Evolutionary conservation across 2,888 invertebrate genomes (phyloP).

Genomic region (Brachypalpus laphriformis): DNA sequence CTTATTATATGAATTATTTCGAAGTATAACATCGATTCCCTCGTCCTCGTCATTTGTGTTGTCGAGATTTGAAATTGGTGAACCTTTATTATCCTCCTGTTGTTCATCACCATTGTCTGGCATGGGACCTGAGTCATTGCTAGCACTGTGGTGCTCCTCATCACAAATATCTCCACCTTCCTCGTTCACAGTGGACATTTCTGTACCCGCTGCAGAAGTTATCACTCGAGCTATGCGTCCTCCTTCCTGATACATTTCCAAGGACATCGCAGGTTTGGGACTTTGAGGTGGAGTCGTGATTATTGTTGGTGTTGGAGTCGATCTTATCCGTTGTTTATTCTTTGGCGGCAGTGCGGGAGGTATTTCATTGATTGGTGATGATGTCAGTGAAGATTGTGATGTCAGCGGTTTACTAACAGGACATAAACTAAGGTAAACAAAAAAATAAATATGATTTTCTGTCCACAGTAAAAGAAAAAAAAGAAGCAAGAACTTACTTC

Average conservation of each 20-base stretch:
- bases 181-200: slow-evolving; percentile 83
- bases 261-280: slow-evolving; percentile 79
- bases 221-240: slow-evolving; percentile 78
- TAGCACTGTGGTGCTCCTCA: slow-evolving; percentile 75
- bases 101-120: slow-evolving; percentile 31
- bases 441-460: not conserved
- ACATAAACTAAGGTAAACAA: slow-evolving; percentile 54
- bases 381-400: slow-evolving; percentile 69
- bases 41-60: slow-evolving; percentile 75
- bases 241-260: slow-evolving; percentile 65
- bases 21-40: slow-evolving; percentile 75
- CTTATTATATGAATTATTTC: slow-evolving; percentile 75
- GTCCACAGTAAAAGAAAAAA: too few species aligned
- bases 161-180: slow-evolving; percentile 77
- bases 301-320: slow-evolving; percentile 79
- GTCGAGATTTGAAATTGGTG: slow-evolving; percentile 47
- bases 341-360: slow-evolving; percentile 87
- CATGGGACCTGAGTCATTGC: slow-evolving; percentile 24
- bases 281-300: slow-evolving; percentile 83
- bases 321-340: slow-evolving; percentile 81
- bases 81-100: slow-evolving; percentile 60
- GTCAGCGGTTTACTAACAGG: slow-evolving; percentile 54
- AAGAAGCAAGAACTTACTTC: slow-evolving; percentile 79
- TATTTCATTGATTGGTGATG: slow-evolving; percentile 78
- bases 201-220: slow-evolving; percentile 78